These are phyloP conservation scores for Dicentrarchus labrax DNA, from an alignment of 2,113 vertebrate species.

Conservation along the genomic window DNA sequence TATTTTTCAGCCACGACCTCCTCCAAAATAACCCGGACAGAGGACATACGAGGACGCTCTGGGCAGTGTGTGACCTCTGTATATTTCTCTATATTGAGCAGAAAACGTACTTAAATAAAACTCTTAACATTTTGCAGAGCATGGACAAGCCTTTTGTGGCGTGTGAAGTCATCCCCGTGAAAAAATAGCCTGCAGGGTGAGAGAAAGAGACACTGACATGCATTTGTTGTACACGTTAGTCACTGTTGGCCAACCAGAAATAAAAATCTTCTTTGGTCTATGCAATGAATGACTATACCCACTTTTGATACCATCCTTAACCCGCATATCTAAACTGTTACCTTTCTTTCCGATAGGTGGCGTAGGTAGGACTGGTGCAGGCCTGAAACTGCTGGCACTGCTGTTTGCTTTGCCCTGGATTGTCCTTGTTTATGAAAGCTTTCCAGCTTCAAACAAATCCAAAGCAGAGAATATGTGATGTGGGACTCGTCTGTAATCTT, in stretches of 20 bases:
- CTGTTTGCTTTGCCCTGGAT: background rate
- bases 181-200: background rate
- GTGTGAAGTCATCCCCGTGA: background rate
- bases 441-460: no score
- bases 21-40: background rate
- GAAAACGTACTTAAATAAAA: background rate
- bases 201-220: background rate
- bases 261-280: background rate
- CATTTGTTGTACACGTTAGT: background rate
- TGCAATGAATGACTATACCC: background rate
- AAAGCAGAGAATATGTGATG: background rate
- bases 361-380: background rate
- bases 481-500: constrained; percentile 9
- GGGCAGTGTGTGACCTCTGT: background rate
- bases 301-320: background rate
- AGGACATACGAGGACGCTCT: background rate
- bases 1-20: background rate
- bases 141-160: background rate
- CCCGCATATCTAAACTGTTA: background rate
- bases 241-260: background rate
- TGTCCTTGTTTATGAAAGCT: no score
- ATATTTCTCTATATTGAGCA: background rate
- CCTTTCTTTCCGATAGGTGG: background rate
- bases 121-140: background rate
- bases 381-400: background rate